Conservation (phyloP, 2,113 vertebrate genomes). For the Empidonax traillii region DNA sequence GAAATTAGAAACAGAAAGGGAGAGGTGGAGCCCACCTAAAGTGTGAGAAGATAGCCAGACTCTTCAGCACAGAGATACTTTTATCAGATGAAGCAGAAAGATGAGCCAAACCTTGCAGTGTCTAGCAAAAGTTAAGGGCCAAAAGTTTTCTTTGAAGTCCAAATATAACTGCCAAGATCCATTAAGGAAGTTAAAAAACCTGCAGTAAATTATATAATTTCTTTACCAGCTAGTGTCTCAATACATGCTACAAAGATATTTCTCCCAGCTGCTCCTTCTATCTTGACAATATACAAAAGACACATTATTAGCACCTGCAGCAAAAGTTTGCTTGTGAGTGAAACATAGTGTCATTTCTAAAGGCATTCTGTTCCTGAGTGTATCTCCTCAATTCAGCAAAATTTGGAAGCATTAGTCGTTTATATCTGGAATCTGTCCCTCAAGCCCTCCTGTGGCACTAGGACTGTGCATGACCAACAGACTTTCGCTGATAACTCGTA, state of each 20-base stretch:
- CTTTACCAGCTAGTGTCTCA: neutral
- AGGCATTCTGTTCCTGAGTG: neutral
- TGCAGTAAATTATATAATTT: neutral
- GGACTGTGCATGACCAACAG: neutral
- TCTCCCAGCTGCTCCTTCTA: neutral
- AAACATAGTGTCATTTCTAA: neutral
- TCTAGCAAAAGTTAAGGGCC: neutral
- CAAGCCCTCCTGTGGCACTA: neutral
- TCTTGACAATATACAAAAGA: neutral
- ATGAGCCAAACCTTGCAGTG: neutral
- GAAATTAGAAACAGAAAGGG: neutral
- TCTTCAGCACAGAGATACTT: accelerated
- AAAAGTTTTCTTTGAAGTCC: neutral
- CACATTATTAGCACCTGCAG: neutral
- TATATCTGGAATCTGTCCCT: neutral
- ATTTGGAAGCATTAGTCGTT: neutral
- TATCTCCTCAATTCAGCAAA: neutral
- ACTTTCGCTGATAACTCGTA: conserved; percentile 10
- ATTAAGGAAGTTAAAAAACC: neutral
- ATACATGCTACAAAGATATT: neutral
- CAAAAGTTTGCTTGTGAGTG: neutral
- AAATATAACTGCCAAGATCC: neutral
- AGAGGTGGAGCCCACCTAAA: neutral
- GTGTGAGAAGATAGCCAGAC: neutral
- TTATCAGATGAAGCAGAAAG: neutral